Base-by-base conservation (phyloP, 2,888 invertebrate species). In the Oscheius sp. region DNA sequence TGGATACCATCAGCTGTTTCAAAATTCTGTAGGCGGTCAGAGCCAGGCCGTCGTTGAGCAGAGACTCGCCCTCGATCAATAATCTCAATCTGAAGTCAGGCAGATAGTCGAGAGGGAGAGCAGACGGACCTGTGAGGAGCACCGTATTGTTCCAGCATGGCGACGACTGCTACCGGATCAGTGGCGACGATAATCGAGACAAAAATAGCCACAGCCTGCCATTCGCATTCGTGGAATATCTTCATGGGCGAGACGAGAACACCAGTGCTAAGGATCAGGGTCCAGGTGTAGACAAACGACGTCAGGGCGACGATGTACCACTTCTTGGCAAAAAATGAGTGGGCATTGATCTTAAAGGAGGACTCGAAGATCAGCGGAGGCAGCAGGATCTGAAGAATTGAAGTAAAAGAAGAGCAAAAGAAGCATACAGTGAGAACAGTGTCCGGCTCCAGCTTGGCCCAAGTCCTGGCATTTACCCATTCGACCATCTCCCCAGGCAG, bases 151-250 rank as follows among this genome's bases (percentile, higher is more conserved):
- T 89, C 88, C 3, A 91, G 87, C 56, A 90, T 84, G 3, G 90
- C 89, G 6, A 90, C 90, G 0, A 91, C 90, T 12, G 90, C 90
- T 0, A 90, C 90, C 0, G 91, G 90, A 80, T 90, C 91, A 0
- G 90, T 91, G 12, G 90, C 90, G 76, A 89, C 89, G 27, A 90
- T 85, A 25, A 90, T 89, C 2, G 89, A 82, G 0, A 90, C 90
- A 81, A 90, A 90, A 75, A 90, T 85, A 70, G 89, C 77, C 0
- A 89, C 87, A 21, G 27, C 43, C 49, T 63, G 63, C 12, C 25
- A 58, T 3, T 35, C 35, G 35, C 35, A 35, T 3, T 9, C 9
- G 35, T 35, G 35, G 35, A 35, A 35, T 25, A 69, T 56, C 16
- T n/a, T 59, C 29, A 66, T 25, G 56, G 61, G 29, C 25, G 74